Conservation (phyloP, 2,113 vertebrate genomes). For the Aythya baeri region DNA sequence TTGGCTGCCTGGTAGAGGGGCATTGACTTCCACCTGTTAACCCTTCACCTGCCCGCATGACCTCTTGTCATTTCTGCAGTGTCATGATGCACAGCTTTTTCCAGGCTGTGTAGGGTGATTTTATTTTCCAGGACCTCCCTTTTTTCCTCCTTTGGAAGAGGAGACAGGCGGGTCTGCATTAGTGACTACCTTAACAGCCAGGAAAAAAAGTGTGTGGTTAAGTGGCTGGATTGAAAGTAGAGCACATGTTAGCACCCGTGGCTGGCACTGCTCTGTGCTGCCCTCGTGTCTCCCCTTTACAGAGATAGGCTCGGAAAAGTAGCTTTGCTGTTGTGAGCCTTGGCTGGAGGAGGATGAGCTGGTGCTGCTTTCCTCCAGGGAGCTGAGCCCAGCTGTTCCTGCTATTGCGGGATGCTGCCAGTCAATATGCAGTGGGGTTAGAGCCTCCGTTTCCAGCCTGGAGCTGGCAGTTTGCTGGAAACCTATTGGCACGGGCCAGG, state of each 20-base stretch:
- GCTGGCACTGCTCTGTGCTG: neutral
- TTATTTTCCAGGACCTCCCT: neutral
- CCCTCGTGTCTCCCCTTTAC: neutral
- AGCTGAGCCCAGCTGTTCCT: slow-evolving; percentile 1
- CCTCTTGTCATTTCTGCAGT: accelerated
- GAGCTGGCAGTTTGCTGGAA: slow-evolving; percentile 38
- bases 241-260: neutral
- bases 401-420: neutral
- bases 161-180: neutral
- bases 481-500: slow-evolving; percentile 36
- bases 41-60: slow-evolving; percentile 29
- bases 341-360: neutral
- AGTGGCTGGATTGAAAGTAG: neutral
- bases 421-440: neutral
- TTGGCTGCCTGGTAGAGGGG: slow-evolving; percentile 49
- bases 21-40: slow-evolving; percentile 66
- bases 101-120: neutral
- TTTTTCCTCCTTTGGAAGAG: neutral
- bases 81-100: neutral
- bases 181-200: neutral
- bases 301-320: neutral
- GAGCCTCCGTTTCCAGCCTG: neutral
- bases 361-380: neutral
- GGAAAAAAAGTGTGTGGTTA: neutral
- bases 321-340: neutral